Conservation (phyloP, 2,797 vertebrate genomes). For the Platalea minor region DNA sequence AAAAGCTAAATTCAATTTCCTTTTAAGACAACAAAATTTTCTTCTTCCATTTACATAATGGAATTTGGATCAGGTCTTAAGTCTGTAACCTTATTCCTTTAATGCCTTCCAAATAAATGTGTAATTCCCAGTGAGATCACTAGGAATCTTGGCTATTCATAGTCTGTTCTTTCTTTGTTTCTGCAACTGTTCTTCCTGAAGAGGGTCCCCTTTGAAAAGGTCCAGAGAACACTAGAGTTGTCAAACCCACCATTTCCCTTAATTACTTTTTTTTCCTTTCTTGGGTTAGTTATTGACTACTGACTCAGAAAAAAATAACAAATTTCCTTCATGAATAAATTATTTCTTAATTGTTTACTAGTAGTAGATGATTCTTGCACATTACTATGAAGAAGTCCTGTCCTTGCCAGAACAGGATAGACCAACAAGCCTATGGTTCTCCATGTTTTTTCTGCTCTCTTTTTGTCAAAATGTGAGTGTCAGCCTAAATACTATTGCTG, state of each 20-base stretch:
- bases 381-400: background rate
- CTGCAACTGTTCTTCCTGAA: background rate
- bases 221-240: background rate
- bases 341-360: background rate
- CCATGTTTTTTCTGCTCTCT: background rate
- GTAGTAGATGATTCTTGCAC: background rate
- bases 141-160: background rate
- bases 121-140: conserved; percentile 41
- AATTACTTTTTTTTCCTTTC: background rate
- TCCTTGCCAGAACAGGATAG: background rate
- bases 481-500: background rate
- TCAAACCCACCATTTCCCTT: background rate
- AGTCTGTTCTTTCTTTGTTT: background rate
- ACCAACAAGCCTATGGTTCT: background rate
- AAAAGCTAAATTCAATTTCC: background rate
- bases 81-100: conserved; percentile 6
- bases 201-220: background rate
- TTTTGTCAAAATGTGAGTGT: background rate
- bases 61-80: conserved; percentile 7
- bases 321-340: background rate
- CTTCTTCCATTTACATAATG: conserved; percentile 15
- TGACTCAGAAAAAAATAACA: background rate
- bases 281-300: background rate
- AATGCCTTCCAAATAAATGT: conserved; percentile 4
- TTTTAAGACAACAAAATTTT: conserved; percentile 6